A percentile compares a stretch with the other conserved stretches of the same genome.
Evolutionary conservation across 2,888 invertebrate genomes (phyloP).

Genomic region (Glyphotaelius pellucidus): DNA sequence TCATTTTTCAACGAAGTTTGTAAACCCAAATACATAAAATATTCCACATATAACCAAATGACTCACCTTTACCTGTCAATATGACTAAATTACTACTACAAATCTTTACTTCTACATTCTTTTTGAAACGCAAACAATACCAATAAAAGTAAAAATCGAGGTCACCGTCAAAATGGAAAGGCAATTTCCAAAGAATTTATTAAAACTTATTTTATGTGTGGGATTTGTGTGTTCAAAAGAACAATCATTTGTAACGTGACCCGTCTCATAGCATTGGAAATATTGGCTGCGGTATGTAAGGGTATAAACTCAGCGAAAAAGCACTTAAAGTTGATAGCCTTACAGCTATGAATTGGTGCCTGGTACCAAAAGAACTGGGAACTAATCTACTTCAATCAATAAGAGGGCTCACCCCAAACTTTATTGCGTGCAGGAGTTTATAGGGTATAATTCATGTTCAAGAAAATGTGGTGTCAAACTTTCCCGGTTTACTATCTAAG

Average conservation of each 20-base stretch:
- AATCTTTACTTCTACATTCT: background rate
- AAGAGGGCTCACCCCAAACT: constrained; percentile 58
- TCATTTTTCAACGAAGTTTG: too few relatives aligned
- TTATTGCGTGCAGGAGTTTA: constrained; percentile 63
- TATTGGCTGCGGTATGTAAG: constrained; percentile 51
- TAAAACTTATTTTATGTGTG: constrained; percentile 9
- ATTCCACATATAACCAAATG: background rate
- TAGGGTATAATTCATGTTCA: constrained; percentile 53
- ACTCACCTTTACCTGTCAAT: background rate
- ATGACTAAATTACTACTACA: background rate
- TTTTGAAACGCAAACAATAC: background rate
- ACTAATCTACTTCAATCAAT: constrained; percentile 64
- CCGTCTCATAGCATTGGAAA: constrained; percentile 21
- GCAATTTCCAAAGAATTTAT: constrained; percentile 3
- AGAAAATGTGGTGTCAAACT: constrained; percentile 54
- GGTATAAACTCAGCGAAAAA: constrained; percentile 47
- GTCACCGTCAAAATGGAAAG: background rate
- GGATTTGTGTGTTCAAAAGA: constrained; percentile 15
- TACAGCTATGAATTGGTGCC: constrained; percentile 61
- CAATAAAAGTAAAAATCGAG: background rate
- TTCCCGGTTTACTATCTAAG: constrained; percentile 30
- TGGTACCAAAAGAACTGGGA: constrained; percentile 57
- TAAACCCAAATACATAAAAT: too few relatives aligned
- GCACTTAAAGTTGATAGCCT: constrained; percentile 59
- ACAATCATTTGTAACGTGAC: constrained; percentile 15